Conservation (phyloP, 2,888 invertebrate genomes). For the Cataglyphis albicans region DNA sequence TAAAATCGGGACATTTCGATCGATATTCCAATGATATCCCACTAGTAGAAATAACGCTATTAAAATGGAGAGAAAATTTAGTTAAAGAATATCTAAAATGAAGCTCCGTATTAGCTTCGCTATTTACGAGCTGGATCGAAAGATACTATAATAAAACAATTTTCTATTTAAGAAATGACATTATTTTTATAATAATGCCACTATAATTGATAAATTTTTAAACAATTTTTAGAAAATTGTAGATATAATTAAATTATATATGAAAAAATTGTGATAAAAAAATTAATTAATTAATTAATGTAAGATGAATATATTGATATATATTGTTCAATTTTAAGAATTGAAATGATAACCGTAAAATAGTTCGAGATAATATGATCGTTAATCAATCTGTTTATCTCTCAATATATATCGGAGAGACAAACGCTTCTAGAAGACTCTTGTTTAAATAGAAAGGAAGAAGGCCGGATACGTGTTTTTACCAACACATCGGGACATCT, state of each 20-base stretch:
- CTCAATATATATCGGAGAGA: background rate
- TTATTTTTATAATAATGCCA: background rate
- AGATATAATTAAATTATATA: background rate
- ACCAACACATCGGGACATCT: constrained; percentile 82
- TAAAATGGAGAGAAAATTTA: constrained; percentile 20
- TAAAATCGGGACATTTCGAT: constrained; percentile 4
- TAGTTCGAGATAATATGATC: background rate
- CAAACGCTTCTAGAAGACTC: constrained; percentile 59
- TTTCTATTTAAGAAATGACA: constrained; percentile 5
- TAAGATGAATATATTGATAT: constrained; percentile 25
- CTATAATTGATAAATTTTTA: background rate
- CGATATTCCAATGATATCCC: constrained; percentile 29
- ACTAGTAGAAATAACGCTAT: constrained; percentile 29
- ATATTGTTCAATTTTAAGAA: background rate
- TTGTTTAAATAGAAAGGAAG: constrained; percentile 80
- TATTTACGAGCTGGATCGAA: background rate
- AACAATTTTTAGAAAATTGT: background rate
- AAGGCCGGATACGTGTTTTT: constrained; percentile 81
- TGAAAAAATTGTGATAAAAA: background rate
- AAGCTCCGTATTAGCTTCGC: background rate
- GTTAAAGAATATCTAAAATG: constrained; percentile 27
- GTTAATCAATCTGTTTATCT: constrained; percentile 10
- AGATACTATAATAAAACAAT: background rate
- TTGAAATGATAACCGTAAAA: constrained; percentile 14
- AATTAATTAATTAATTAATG: background rate